Evolutionary conservation across 2,797 vertebrate genomes (phyloP).

Genomic region (Aythya fuligula): DNA sequence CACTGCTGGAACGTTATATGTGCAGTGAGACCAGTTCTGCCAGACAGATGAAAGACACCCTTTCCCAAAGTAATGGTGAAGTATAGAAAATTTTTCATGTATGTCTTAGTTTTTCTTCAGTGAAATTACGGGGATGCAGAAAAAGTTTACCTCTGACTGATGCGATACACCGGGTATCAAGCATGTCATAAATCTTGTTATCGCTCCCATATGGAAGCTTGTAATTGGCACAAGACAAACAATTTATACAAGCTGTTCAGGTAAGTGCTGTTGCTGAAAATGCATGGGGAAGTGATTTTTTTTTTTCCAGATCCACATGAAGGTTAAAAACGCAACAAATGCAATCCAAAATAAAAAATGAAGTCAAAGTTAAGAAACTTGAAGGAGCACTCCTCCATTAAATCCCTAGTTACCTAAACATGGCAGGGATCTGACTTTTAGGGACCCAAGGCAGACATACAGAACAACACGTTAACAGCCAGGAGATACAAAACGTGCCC

Average conservation of each 20-base stretch:
- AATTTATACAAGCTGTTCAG: neutral
- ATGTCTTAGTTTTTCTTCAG: neutral
- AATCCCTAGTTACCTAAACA: neutral
- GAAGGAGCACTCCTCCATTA: neutral
- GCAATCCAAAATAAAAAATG: neutral
- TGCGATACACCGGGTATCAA: neutral
- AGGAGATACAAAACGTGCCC: neutral
- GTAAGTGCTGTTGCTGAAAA: neutral
- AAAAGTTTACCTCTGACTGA: neutral
- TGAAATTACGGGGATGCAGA: neutral
- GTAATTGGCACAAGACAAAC: neutral
- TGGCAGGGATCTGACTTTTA: neutral
- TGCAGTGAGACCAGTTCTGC: neutral
- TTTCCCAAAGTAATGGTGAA: neutral
- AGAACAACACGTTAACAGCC: neutral
- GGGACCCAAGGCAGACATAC: neutral
- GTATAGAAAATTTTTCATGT: fast-evolving
- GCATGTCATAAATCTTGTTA: neutral
- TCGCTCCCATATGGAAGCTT: neutral
- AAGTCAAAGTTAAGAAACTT: neutral
- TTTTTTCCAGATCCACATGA: neutral
- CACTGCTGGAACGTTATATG: neutral
- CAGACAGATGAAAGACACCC: neutral
- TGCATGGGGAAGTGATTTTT: neutral
- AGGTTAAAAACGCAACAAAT: neutral